Conservation (phyloP, 1,140 invertebrate genomes). For the Meloidogyne chitwoodi region DNA sequence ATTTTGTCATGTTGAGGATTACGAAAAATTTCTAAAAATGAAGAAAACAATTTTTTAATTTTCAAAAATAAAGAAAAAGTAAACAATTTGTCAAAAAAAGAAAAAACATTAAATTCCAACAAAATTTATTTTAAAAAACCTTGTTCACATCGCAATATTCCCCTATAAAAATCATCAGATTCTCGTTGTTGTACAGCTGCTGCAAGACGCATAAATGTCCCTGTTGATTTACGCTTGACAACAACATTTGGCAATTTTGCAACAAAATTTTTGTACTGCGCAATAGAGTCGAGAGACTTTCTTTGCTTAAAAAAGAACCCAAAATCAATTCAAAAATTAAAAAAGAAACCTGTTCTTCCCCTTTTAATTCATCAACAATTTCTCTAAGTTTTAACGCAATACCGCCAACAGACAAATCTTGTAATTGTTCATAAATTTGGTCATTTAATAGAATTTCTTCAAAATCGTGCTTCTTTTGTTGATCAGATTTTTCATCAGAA, state of each 20-base stretch:
- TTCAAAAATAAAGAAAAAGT: background rate
- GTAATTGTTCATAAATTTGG: conserved; percentile 31
- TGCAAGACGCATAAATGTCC: conserved; percentile 7
- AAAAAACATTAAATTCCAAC: background rate
- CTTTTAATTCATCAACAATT: conserved; percentile 22
- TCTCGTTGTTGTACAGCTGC: background rate
- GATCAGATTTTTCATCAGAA: background rate
- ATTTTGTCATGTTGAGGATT: conserved; percentile 29
- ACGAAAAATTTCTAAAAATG: conserved; percentile 29
- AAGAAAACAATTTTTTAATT: conserved; percentile 12
- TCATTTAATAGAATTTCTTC: conserved; percentile 17
- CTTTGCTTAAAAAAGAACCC: conserved; percentile 17
- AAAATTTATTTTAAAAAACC: background rate
- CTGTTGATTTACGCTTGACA: conserved; percentile 10
- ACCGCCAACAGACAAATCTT: conserved; percentile 25
- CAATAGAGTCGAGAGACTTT: conserved; percentile 15
- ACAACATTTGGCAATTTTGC: conserved; percentile 21
- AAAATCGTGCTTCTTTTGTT: background rate
- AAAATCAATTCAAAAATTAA: background rate
- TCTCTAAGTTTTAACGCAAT: conserved; percentile 24
- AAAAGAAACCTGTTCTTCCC: conserved; percentile 16
- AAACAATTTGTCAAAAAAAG: background rate
- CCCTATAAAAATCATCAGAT: conserved; percentile 11
- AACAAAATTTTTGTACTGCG: conserved; percentile 27
- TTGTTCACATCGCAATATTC: conserved; percentile 13